Evolutionary conservation across 2,797 vertebrate species (phyloP).

Genomic region (Philypnodon macrostomus): DNA sequence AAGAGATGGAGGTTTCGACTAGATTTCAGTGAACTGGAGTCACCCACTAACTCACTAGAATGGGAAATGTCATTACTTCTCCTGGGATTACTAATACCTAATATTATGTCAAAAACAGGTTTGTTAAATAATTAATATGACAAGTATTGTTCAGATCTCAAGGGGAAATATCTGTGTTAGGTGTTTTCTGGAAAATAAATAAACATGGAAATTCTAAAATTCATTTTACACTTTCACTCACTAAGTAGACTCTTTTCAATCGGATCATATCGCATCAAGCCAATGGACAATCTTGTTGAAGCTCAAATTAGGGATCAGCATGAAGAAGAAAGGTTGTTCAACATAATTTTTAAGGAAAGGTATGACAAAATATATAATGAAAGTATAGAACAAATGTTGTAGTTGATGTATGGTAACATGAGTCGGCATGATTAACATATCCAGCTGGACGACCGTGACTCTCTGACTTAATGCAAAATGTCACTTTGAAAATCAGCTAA

Average conservation of each 20-base stretch:
- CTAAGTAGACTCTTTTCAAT: too few relatives aligned
- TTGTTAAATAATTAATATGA: neutral
- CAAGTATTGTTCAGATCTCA: too few relatives aligned
- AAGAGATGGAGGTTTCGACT: slow-evolving; percentile 30
- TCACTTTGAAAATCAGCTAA: slow-evolving; percentile 7
- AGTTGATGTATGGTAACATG: neutral
- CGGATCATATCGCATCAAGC: too few relatives aligned
- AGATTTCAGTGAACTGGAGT: slow-evolving; percentile 25
- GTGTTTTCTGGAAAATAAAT: too few relatives aligned
- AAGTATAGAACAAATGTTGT: neutral
- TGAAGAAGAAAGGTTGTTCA: too few relatives aligned
- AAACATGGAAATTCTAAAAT: too few relatives aligned
- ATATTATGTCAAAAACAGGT: slow-evolving; percentile 8
- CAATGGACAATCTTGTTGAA: too few relatives aligned
- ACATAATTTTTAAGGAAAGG: too few relatives aligned
- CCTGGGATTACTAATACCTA: slow-evolving; percentile 16
- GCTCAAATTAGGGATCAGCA: too few relatives aligned
- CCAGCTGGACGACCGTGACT: slow-evolving; percentile 5
- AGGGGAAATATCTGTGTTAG: too few relatives aligned
- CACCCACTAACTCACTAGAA: slow-evolving; percentile 20
- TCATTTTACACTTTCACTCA: too few relatives aligned
- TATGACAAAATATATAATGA: too few relatives aligned
- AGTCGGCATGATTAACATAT: slow-evolving; percentile 9
- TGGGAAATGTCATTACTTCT: slow-evolving; percentile 42
- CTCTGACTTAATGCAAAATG: slow-evolving; percentile 16